Evolutionary conservation across 1,140 invertebrate genomes (phyloP), one percentile per base, ranked within the genome.

Genomic region (Heliconius nattereri): DNA sequence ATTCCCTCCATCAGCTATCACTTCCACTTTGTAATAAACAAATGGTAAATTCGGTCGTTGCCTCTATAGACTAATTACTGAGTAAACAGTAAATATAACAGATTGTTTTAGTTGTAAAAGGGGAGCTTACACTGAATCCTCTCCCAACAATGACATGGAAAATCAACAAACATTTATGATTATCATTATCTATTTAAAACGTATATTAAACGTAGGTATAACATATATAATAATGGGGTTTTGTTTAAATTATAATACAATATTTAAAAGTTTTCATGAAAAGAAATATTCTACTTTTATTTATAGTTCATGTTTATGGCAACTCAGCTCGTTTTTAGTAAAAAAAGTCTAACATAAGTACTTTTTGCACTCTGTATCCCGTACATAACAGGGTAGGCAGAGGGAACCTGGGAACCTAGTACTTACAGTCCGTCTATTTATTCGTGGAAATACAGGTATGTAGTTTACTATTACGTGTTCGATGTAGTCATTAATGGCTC

Each of bases 31-130:
- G 49, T 54, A 74, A 20, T 32, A 45, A 73, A 40, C 23, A 23
- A 57, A 73, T 73, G 76, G 71, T 35, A 73, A 49, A 35, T 73
- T 40, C 76, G 76, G 76, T 78, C 76, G 71, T 78, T 78, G 76
- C 45, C 76, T 40, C 71, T 60, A n/a, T 11, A 35, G 35, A 66
- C 23, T 29, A n/a, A 45, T 45, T 16, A 16, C 40, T 45, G 0
- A 5, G 40, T 73, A 49, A 66, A 66, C 5, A 66, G 23, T 16
- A 26, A 29, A 57, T 11, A 57, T 23, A 23, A 57, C n/a, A 66
- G 57, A 60, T 66, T 66, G 60, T 23, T 26, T 60, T 26, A 66
- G 23, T 66, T 29, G 13, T 66, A 26, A 57, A 66, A 66, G 60
- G 13, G 8, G 26, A 66, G 26, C 60, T 66, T 66, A 66, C 20